Evolutionary conservation across 1,140 invertebrate species (phyloP).

Genomic region (Brachionus calyciflorus): DNA sequence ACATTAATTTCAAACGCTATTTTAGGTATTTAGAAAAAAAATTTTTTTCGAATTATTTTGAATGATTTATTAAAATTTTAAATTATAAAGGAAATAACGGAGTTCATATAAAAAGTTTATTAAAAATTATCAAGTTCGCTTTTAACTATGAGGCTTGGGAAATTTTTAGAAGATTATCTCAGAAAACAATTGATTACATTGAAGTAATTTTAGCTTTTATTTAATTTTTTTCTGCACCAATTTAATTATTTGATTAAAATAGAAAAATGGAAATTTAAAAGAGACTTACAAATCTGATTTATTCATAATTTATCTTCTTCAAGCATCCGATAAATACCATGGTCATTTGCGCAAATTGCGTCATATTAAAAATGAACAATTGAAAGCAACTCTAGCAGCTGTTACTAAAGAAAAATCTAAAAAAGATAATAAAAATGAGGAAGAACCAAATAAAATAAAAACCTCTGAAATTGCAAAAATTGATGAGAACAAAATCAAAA

Average conservation of each 20-base stretch:
- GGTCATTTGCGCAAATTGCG: neutral
- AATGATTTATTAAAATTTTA: neutral
- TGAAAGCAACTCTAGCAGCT: neutral
- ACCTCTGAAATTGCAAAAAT: neutral
- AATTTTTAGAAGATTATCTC: slow-evolving; percentile 54
- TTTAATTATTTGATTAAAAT: neutral
- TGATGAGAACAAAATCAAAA: neutral
- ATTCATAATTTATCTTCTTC: neutral
- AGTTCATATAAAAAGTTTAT: slow-evolving; percentile 51
- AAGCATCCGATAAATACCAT: slow-evolving; percentile 20
- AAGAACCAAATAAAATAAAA: neutral
- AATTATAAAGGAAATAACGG: neutral
- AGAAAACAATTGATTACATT: slow-evolving; percentile 49
- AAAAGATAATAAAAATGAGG: slow-evolving; percentile 21
- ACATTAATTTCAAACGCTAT: neutral
- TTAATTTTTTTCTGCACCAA: neutral
- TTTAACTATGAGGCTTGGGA: slow-evolving; percentile 60
- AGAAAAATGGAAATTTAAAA: neutral
- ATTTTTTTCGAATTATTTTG: no score
- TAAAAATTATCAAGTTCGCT: slow-evolving; percentile 57
- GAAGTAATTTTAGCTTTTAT: neutral
- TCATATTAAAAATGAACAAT: slow-evolving; percentile 42
- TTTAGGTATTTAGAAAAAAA: neutral
- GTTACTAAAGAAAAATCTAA: slow-evolving; percentile 21
- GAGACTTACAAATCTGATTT: slow-evolving; percentile 3